Evolutionary conservation across 2,888 invertebrate species (phyloP).

Genomic region (Seladonia tumulorum): DNA sequence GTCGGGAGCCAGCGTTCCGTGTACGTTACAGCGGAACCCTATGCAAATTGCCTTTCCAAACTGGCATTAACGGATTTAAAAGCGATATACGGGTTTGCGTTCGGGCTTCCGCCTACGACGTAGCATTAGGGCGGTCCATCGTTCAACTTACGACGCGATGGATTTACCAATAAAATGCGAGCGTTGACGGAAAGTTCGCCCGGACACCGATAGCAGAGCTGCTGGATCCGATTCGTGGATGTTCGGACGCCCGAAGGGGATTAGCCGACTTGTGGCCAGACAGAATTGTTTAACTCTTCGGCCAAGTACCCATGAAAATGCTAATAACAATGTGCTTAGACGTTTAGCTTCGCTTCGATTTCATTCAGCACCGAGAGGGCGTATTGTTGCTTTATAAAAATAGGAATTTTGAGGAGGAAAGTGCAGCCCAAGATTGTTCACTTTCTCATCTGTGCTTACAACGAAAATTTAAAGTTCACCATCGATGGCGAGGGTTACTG

Average conservation of each 20-base stretch:
- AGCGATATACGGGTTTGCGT: constrained; percentile 79
- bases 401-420: background rate
- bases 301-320: background rate
- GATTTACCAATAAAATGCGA: constrained; percentile 35
- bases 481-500: too few relatives aligned
- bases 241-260: background rate
- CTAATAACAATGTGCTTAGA: background rate
- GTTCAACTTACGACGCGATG: constrained; percentile 69
- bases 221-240: background rate
- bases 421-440: too few relatives aligned
- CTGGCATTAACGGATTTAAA: constrained; percentile 82
- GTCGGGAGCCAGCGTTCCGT: constrained; percentile 36
- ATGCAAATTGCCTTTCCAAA: constrained; percentile 79
- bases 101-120: constrained; percentile 70
- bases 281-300: background rate
- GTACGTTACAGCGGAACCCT: constrained; percentile 72
- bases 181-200: constrained; percentile 25
- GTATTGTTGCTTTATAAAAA: background rate
- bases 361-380: too few relatives aligned
- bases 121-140: constrained; percentile 76
- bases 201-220: background rate
- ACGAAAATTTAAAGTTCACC: too few relatives aligned
- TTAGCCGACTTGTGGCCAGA: background rate
- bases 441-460: too few relatives aligned
- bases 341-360: too few relatives aligned